Conservation (phyloP, 2,797 vertebrate species). For the Agapornis canus region DNA sequence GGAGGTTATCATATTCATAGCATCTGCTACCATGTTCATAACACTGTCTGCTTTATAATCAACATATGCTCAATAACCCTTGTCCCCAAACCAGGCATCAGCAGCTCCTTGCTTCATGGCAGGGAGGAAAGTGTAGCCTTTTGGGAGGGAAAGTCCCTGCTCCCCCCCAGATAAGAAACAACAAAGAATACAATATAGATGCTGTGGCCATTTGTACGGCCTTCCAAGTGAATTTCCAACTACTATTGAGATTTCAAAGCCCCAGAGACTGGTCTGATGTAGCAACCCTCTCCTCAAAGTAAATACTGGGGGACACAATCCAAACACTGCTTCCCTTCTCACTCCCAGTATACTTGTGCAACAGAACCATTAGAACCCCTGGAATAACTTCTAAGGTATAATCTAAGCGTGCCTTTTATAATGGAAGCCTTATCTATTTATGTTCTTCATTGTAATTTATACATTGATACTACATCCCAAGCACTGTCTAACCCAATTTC, state of each 20-base stretch:
- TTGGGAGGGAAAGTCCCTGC: not conserved
- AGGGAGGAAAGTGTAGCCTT: not conserved
- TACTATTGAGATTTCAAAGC: not conserved
- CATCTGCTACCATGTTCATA: not conserved
- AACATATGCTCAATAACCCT: not conserved
- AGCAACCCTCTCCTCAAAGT: not conserved
- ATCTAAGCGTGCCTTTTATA: not conserved
- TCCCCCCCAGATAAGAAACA: not conserved
- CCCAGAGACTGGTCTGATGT: not conserved
- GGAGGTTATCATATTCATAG: not conserved
- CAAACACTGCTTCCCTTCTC: not conserved
- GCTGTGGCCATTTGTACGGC: not conserved
- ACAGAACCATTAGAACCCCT: not conserved
- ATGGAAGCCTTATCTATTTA: not conserved
- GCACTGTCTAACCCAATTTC: not conserved
- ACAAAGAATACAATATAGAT: not conserved
- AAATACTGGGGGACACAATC: not conserved
- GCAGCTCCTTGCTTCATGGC: not conserved
- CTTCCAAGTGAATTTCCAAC: not conserved
- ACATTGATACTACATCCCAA: not conserved
- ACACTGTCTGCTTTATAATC: not conserved
- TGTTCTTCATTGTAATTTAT: constrained; percentile 25
- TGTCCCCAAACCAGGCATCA: not conserved
- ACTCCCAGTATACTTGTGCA: not conserved
- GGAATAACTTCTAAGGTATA: not conserved